Base-by-base conservation (phyloP, 2,888 invertebrate genomes). In the Gisinianus flammeolus region DNA sequence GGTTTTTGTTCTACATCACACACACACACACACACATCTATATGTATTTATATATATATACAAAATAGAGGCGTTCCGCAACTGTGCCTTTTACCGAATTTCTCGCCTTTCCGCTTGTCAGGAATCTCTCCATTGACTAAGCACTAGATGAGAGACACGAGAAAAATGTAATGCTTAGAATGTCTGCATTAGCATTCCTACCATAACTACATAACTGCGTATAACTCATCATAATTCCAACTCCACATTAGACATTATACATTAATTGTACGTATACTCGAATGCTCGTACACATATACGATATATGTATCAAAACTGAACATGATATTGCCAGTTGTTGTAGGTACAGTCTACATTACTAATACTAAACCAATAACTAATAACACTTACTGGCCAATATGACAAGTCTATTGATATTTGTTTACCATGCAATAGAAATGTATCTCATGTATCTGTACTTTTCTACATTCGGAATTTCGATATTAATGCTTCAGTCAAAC, bases 61-160 rank as follows among this genome's bases (percentile, higher is more conserved):
- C 54, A 66, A 79, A 79, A 74, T 68, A 68, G 58, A 35, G 74
- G 58, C 78, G 82, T 82, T 82, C 82, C 82, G 82, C 82, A 82
- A 82, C 78, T 82, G 82, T 82, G 82, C 77, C 71, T 77, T 81
- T 80, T 78, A 62, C 62, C 62, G 54, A 75, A 75, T 78, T 80
- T 82, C 80, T 82, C 82, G 81, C 82, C 80, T 81, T 81, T 82
- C 82, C 82, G 82, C 82, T 77, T 81, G 80, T 80, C 82, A 80
- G 66, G 67, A 76, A 76, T 75, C 66, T 75, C 66, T 70, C 70
- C 28, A 19, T 67, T 10, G 67, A 67, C 67, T 31, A 10, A 31
- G 31, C 67, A 67, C 19, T 12, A 67, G 67, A 64, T 22, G 19
- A 67, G 31, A 1, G 5, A 28, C 12, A 56, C 56, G 24, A 10